These are phyloP conservation scores for Nerophis lumbriciformis DNA, from an alignment of 2,113 vertebrate genomes.

Conservation along the genomic window DNA sequence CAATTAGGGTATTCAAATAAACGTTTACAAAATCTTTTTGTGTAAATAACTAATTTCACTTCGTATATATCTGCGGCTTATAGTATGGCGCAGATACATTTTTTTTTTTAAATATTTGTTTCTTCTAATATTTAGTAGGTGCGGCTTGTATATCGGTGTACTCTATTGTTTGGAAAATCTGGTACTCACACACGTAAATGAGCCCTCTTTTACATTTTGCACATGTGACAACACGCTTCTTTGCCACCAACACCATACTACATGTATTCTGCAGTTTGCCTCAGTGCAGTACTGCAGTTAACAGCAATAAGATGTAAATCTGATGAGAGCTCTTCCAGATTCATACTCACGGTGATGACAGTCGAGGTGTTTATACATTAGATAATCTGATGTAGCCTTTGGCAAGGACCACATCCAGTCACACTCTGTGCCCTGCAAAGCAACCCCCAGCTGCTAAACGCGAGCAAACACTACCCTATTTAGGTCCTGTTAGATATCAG, in stretches of 20 bases:
- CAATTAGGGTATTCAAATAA: too few species aligned
- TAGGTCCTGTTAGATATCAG: slow-evolving; percentile 13
- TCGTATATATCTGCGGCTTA: too few species aligned
- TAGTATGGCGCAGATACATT: too few species aligned
- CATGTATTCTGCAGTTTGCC: not conserved
- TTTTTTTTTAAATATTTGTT: too few species aligned
- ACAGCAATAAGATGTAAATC: not conserved
- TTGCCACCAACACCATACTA: not conserved
- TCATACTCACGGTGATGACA: not conserved
- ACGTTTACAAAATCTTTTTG: too few species aligned
- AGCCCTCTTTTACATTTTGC: not conserved
- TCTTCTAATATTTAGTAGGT: too few species aligned
- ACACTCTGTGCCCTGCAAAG: not conserved
- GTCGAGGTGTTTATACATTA: slow-evolving; percentile 3
- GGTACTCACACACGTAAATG: too few species aligned
- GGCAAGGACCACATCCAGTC: slow-evolving; percentile 7
- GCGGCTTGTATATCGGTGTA: too few species aligned
- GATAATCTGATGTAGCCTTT: slow-evolving; percentile 6
- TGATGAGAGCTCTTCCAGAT: not conserved
- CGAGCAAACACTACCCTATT: slow-evolving; percentile 9
- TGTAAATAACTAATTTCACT: too few species aligned
- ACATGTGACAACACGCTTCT: not conserved
- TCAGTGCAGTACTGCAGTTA: not conserved
- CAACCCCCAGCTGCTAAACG: not conserved
- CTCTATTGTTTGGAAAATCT: too few species aligned